These are phyloP conservation scores for Zygothrica quintamaculata DNA, from an alignment of 2,888 invertebrate genomes.

Conservation along the genomic window DNA sequence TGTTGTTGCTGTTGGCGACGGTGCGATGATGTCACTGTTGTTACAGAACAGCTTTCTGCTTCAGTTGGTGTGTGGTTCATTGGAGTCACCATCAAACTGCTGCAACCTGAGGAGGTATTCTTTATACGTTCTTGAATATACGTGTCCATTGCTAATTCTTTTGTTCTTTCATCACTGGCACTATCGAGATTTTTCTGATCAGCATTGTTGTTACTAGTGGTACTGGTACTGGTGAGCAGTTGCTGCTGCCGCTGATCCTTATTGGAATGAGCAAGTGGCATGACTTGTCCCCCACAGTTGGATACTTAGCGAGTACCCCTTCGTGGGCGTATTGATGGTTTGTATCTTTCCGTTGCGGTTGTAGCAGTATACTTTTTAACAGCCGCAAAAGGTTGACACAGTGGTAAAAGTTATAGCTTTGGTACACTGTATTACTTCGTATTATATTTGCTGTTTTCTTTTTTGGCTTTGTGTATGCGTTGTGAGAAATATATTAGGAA, in stretches of 20 bases:
- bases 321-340: conserved; percentile 49
- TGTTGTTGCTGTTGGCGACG: conserved; percentile 71
- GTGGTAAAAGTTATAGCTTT: too few relatives aligned
- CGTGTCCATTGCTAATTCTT: conserved; percentile 56
- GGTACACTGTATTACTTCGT: too few relatives aligned
- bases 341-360: conserved; percentile 17
- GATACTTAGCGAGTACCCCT: conserved; percentile 48
- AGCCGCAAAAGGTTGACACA: too few relatives aligned
- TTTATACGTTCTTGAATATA: conserved; percentile 79
- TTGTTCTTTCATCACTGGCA: conserved; percentile 24
- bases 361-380: too few relatives aligned
- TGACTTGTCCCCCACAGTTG: conserved; percentile 62
- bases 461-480: too few relatives aligned
- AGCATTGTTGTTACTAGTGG: conserved; percentile 46
- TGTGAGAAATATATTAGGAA: too few relatives aligned
- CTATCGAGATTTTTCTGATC: conserved; percentile 55
- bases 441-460: too few relatives aligned
- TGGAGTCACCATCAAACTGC: conserved; percentile 81
- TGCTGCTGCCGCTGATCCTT: conserved; percentile 79
- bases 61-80: conserved; percentile 83
- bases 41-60: conserved; percentile 74
- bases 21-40: conserved; percentile 75
- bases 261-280: conserved; percentile 84
- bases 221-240: conserved; percentile 55
- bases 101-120: conserved; percentile 81